Evolutionary conservation across 2,888 invertebrate genomes (phyloP).

Genomic region (Achlya flavicornis): DNA sequence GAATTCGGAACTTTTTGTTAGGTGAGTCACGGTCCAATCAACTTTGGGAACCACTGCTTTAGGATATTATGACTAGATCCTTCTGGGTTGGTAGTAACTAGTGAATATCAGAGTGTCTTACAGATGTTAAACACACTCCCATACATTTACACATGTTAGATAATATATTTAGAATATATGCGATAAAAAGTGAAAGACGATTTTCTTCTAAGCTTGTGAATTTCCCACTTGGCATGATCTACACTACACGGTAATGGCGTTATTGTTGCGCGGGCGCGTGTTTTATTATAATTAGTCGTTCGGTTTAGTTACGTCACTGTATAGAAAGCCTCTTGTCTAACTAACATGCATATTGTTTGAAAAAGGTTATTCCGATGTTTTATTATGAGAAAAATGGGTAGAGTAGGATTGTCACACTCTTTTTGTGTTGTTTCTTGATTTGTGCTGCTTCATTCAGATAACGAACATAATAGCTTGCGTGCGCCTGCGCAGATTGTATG

Average conservation of each 20-base stretch:
- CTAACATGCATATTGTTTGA: conserved; percentile 3
- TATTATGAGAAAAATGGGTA: not conserved
- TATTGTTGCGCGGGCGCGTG: conserved; percentile 30
- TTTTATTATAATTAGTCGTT: conserved; percentile 24
- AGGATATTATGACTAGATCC: no score
- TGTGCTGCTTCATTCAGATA: not conserved
- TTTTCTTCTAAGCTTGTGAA: conserved; percentile 43
- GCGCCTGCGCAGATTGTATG: not conserved
- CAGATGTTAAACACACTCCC: no score
- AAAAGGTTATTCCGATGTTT: conserved; percentile 1
- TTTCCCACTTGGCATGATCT: conserved; percentile 33
- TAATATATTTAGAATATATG: conserved; percentile 37
- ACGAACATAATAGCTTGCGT: not conserved
- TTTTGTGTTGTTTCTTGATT: not conserved
- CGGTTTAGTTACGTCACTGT: conserved; percentile 30
- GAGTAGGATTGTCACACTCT: not conserved
- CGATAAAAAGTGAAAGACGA: conserved; percentile 49
- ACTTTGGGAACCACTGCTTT: no score
- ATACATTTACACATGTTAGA: no score
- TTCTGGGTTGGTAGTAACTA: no score
- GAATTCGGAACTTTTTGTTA: no score
- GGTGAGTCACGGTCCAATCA: no score
- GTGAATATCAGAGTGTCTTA: no score
- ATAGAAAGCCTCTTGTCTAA: conserved; percentile 26
- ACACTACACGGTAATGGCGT: conserved; percentile 22